Conservation (phyloP, 2,797 vertebrate genomes). For the Eupleurogrammus muticus region DNA sequence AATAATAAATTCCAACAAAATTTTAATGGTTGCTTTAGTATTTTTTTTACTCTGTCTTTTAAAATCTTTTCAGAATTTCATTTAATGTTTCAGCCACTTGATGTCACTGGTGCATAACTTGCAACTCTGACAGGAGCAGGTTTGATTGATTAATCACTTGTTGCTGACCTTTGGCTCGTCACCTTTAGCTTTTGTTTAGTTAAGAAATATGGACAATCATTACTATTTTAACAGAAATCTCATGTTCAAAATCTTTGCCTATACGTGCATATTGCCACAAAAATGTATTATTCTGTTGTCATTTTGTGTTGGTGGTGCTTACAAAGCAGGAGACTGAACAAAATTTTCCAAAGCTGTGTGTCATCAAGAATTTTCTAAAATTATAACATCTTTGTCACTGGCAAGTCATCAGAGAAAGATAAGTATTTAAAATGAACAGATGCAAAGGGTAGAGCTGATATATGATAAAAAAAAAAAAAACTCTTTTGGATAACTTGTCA, state of each 20-base stretch:
- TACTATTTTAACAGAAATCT: no score
- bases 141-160: background rate
- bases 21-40: conserved; percentile 79
- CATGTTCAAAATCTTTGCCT: background rate
- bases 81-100: conserved; percentile 49
- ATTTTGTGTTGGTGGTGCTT: background rate
- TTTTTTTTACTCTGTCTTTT: conserved; percentile 66
- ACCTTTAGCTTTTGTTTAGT: no score
- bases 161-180: background rate
- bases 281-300: background rate
- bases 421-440: no score
- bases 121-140: background rate
- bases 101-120: conserved; percentile 47
- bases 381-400: background rate
- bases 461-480: no score
- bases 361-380: conserved; percentile 19
- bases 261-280: no score
- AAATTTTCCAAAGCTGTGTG: background rate
- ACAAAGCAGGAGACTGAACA: background rate
- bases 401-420: no score
- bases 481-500: no score
- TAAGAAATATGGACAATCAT: no score
- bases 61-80: background rate
- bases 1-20: conserved; percentile 77
- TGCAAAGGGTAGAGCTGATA: no score